Percentiles rank a stretch among this genome's conserved stretches.
These are phyloP conservation scores for Gambelia wislizenii DNA, from an alignment of 2,797 vertebrate genomes.

Conservation along the genomic window DNA sequence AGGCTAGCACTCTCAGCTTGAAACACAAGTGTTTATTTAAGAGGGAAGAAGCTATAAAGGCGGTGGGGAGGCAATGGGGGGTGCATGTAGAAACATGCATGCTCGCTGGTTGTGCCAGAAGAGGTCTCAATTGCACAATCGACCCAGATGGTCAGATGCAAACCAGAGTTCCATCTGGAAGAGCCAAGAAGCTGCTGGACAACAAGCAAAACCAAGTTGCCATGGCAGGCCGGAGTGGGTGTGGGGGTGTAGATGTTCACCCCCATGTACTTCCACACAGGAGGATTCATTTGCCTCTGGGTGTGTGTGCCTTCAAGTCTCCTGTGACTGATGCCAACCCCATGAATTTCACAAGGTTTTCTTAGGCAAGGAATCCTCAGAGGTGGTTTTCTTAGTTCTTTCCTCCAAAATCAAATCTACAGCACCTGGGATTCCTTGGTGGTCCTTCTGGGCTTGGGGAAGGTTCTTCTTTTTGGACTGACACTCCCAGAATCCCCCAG, in stretches of 20 bases:
- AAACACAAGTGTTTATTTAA: slow-evolving; percentile 5
- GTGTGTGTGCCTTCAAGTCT: not conserved
- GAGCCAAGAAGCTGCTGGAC: not conserved
- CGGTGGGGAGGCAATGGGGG: no score
- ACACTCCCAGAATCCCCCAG: no score
- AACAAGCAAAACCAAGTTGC: not conserved
- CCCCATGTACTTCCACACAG: no score
- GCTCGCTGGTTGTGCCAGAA: no score
- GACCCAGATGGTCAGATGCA: not conserved
- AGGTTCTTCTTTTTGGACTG: no score
- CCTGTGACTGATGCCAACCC: not conserved
- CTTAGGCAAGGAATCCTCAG: no score
- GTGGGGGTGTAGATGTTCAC: not conserved
- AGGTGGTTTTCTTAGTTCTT: no score
- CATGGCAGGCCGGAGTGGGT: not conserved
- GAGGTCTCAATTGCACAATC: accelerated
- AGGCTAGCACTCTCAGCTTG: not conserved
- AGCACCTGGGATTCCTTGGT: no score
- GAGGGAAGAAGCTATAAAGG: not conserved
- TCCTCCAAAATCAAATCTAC: no score
- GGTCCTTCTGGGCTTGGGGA: no score
- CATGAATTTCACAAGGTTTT: no score
- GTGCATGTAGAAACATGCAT: not conserved
- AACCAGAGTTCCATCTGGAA: not conserved
- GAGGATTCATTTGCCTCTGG: no score